These are phyloP conservation scores for Nezara viridula DNA, from an alignment of 2,888 invertebrate genomes.

Conservation along the genomic window DNA sequence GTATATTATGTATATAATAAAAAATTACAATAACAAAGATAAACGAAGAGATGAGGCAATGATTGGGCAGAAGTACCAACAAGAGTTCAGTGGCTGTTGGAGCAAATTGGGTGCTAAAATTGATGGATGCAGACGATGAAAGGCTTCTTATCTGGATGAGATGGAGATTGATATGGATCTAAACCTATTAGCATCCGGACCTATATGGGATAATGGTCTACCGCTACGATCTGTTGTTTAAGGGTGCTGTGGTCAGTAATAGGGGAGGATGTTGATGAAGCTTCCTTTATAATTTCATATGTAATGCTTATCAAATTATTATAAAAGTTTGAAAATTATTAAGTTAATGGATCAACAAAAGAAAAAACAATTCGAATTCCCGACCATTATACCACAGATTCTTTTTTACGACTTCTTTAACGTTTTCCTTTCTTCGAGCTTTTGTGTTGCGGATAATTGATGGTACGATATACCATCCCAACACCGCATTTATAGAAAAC, in stretches of 20 bases:
- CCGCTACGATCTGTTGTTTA: background rate
- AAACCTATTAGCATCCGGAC: constrained; percentile 29
- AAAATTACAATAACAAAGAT: no score
- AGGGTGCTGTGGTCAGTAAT: background rate
- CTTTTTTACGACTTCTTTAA: background rate
- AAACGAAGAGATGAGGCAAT: background rate
- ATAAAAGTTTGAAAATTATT: background rate
- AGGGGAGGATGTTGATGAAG: background rate
- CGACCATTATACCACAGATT: no score
- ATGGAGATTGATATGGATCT: constrained; percentile 23
- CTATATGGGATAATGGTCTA: constrained; percentile 17
- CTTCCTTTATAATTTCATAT: background rate
- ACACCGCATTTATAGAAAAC: background rate
- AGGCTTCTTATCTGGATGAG: constrained; percentile 31
- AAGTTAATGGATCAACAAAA: background rate
- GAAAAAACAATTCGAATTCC: background rate
- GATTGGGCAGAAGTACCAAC: background rate
- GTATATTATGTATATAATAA: no score
- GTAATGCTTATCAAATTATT: background rate
- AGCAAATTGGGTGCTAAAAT: constrained; percentile 41
- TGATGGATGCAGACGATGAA: constrained; percentile 51
- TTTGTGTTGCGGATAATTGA: background rate
- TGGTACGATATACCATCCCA: background rate
- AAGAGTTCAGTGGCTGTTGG: background rate
- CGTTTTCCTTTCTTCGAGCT: background rate